phyloP scores from a whole-genome alignment of 2,888 invertebrate genomes.

The Acrobasis suavella region DNA sequence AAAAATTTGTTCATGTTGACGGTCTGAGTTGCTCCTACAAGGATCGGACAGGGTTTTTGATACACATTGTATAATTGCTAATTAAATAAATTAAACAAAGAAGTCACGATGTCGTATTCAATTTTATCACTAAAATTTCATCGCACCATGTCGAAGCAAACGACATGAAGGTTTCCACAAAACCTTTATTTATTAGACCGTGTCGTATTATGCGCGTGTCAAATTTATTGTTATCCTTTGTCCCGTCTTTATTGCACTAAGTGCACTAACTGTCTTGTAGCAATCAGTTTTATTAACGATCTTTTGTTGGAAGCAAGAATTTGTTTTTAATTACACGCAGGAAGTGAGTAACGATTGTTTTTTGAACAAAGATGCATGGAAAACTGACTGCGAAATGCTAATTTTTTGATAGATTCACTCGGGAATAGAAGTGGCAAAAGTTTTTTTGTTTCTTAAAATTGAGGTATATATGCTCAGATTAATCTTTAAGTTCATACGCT shows the following conservation, averaged over 20 bases:
- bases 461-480: too few species aligned
- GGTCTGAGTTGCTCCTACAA: too few species aligned
- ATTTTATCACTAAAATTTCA: neutral
- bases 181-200: slow-evolving; percentile 21
- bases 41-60: too few species aligned
- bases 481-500: too few species aligned
- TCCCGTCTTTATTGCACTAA: slow-evolving; percentile 22
- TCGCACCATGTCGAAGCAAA: slow-evolving; percentile 1
- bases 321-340: slow-evolving; percentile 74
- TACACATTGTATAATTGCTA: too few species aligned
- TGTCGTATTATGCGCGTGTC: slow-evolving; percentile 17
- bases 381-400: slow-evolving; percentile 24
- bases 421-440: neutral
- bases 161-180: neutral
- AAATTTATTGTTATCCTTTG: slow-evolving; percentile 26
- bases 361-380: slow-evolving; percentile 44
- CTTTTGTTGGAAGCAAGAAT: slow-evolving; percentile 69
- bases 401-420: slow-evolving; percentile 12
- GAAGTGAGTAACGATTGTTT: slow-evolving; percentile 53
- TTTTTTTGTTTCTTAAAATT: too few species aligned
- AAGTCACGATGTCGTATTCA: neutral
- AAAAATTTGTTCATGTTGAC: too few species aligned
- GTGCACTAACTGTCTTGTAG: slow-evolving; percentile 42
- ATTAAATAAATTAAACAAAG: neutral
- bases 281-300: slow-evolving; percentile 70